Conservation (phyloP, 2,888 invertebrate genomes). For the Tetragnatha montana region DNA sequence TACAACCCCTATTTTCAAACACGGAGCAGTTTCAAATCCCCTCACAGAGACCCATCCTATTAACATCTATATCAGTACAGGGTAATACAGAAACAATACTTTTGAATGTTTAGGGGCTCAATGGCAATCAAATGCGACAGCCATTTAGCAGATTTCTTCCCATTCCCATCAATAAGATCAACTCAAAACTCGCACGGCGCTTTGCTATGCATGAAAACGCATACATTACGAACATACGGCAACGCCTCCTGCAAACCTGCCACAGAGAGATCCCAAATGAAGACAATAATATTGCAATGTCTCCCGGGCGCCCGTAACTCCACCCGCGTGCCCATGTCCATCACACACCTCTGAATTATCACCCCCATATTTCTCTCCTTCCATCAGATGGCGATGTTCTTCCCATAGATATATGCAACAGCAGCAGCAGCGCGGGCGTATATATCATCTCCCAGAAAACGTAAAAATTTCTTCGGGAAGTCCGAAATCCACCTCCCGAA, state of each 20-base stretch:
- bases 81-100: no score
- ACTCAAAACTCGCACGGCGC: no score
- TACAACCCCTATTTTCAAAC: no score
- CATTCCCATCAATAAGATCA: no score
- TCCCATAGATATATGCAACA: background rate
- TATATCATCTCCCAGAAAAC: conserved; percentile 11
- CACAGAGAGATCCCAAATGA: background rate
- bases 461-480: conserved; percentile 5
- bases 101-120: no score
- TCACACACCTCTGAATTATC: background rate
- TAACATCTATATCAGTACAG: no score
- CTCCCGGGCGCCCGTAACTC: background rate
- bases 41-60: no score
- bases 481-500: conserved; percentile 20
- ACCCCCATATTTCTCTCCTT: background rate
- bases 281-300: background rate
- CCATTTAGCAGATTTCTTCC: no score
- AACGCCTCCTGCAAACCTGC: background rate
- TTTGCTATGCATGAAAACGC: no score
- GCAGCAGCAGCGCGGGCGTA: background rate
- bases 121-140: no score
- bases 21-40: no score
- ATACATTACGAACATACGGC: background rate
- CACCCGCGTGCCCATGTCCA: background rate
- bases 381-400: background rate